Percentiles rank a stretch among this genome's conserved stretches.
phyloP scores from a whole-genome alignment of 2,888 invertebrate species.

The Leucophenga montana region DNA sequence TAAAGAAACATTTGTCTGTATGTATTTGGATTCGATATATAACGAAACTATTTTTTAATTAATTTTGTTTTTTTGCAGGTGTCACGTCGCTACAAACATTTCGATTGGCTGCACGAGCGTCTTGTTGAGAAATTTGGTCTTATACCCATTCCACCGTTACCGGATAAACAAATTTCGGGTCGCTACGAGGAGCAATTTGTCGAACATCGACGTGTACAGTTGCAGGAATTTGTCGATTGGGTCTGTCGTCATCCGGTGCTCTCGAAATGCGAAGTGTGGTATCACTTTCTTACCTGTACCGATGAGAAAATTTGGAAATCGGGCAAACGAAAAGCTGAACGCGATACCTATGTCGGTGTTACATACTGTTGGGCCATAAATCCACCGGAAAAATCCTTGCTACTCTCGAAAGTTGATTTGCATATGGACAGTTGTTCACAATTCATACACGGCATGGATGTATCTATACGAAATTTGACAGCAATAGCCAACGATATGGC shows the following conservation, averaged over 20 bases:
- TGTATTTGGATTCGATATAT: background rate
- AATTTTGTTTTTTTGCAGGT: conserved; percentile 56
- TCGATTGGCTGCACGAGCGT: conserved; percentile 98
- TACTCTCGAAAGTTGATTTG: conserved; percentile 83
- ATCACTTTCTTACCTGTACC: conserved; percentile 96
- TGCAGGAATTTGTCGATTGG: conserved; percentile 97
- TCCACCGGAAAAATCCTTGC: conserved; percentile 85
- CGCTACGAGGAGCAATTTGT: conserved; percentile 98
- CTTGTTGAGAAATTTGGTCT: conserved; percentile 94
- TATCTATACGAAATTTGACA: conserved; percentile 87
- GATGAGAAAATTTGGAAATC: conserved; percentile 98
- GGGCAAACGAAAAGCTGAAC: conserved; percentile 95
- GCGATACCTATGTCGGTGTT: conserved; percentile 90
- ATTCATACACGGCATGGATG: conserved; percentile 90
- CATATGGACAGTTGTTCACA: conserved; percentile 88
- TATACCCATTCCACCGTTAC: conserved; percentile 95
- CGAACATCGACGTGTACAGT: conserved; percentile 92
- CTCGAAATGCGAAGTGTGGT: conserved; percentile 93
- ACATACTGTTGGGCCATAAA: conserved; percentile 92
- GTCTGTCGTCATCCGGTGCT: conserved; percentile 97
- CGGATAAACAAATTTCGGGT: conserved; percentile 98
- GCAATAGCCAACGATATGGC: conserved; percentile 87
- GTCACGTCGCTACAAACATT: conserved; percentile 96
- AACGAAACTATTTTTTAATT: background rate
- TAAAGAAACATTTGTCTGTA: background rate